phyloP scores from a whole-genome alignment of 2,113 vertebrate genomes.

The Cercopithecus mona region DNA sequence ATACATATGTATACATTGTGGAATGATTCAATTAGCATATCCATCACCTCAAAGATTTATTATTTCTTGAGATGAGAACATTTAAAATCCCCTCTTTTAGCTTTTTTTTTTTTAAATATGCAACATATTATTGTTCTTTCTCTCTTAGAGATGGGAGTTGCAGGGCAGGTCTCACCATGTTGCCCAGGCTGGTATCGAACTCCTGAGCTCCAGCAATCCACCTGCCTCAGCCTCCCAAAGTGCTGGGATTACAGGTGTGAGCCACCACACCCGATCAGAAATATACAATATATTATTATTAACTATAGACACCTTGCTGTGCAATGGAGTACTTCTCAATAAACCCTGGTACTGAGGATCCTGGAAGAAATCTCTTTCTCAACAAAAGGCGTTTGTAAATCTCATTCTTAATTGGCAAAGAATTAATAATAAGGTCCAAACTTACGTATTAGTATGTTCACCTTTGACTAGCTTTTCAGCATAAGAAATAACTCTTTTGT shows the following conservation, averaged over 20 bases:
- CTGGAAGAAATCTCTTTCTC: neutral
- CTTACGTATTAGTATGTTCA: slow-evolving; percentile 93
- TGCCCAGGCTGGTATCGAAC: no score
- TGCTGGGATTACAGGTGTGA: no score
- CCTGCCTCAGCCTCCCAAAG: no score
- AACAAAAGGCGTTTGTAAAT: neutral
- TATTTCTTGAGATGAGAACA: neutral
- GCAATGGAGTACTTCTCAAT: neutral
- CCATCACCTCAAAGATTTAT: neutral
- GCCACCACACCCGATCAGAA: neutral
- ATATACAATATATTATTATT: neutral
- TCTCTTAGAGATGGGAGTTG: no score
- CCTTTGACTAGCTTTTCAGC: slow-evolving; percentile 95
- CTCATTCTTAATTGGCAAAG: neutral
- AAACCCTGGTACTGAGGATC: neutral
- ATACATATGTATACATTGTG: neutral
- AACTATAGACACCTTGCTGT: neutral
- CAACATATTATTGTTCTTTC: no score
- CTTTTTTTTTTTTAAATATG: neutral
- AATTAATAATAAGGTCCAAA: neutral
- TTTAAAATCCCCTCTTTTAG: neutral
- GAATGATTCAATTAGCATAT: neutral
- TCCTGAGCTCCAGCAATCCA: no score
- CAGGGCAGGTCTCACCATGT: no score
- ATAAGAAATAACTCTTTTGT: slow-evolving; percentile 80